Evolutionary conservation across 2,797 vertebrate species (phyloP).

Genomic region (Myoxocephalus aenaeus): DNA sequence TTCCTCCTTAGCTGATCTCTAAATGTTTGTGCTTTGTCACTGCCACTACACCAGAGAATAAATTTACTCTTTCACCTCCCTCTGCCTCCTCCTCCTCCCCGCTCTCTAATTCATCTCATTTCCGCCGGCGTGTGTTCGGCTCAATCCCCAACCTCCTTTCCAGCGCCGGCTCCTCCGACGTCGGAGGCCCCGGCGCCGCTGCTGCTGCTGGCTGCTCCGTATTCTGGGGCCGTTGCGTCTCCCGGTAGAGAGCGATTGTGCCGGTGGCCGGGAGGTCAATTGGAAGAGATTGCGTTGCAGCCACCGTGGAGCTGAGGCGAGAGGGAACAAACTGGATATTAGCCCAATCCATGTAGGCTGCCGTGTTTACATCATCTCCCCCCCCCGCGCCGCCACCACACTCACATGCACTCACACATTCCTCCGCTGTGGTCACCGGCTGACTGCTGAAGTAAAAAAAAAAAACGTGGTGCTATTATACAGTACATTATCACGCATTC

Average conservation of each 20-base stretch:
- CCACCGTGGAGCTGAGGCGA: constrained; percentile 81
- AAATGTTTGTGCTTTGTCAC: constrained; percentile 82
- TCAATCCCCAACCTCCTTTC: constrained; percentile 65
- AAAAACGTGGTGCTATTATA: constrained; percentile 21
- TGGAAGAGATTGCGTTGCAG: constrained; percentile 86
- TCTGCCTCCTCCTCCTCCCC: constrained; percentile 16
- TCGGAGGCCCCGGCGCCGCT: constrained; percentile 30
- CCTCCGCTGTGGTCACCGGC: constrained; percentile 30
- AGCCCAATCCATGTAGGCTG: constrained; percentile 84
- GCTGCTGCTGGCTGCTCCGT: constrained; percentile 76
- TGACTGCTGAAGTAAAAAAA: neutral
- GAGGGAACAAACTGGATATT: constrained; percentile 85
- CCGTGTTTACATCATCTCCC: constrained; percentile 79
- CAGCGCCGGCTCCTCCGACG: constrained; percentile 44
- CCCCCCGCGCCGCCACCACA: constrained; percentile 15
- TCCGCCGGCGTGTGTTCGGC: constrained; percentile 63
- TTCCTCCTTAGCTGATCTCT: constrained; percentile 81
- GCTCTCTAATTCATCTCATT: constrained; percentile 81
- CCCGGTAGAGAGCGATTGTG: constrained; percentile 83
- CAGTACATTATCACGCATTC: constrained; percentile 27
- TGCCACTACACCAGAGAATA: constrained; percentile 77
- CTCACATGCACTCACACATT: constrained; percentile 45
- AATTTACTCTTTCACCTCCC: constrained; percentile 77
- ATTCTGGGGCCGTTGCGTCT: constrained; percentile 79
- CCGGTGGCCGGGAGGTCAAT: constrained; percentile 86